phyloP scores from a whole-genome alignment of 2,797 vertebrate genomes.

The Distichodus sexfasciatus region DNA sequence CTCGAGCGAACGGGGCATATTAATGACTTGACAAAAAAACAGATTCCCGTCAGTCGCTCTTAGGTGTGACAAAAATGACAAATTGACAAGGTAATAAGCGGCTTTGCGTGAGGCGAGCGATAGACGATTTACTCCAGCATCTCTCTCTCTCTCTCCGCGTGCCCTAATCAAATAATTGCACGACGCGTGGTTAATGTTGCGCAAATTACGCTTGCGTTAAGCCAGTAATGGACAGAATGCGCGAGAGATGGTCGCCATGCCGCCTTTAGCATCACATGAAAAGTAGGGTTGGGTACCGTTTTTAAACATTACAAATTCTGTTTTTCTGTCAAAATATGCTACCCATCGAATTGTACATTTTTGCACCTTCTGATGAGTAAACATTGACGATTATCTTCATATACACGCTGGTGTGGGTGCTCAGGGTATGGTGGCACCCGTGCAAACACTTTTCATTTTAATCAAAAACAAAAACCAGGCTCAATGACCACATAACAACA shows the following conservation, averaged over 20 bases:
- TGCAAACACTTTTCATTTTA: too few relatives aligned
- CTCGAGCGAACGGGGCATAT: constrained; percentile 44
- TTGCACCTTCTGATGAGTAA: too few relatives aligned
- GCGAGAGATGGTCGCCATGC: constrained; percentile 26
- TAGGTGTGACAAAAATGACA: constrained; percentile 59
- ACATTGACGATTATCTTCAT: too few relatives aligned
- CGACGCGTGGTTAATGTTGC: constrained; percentile 47
- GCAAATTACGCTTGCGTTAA: constrained; percentile 46
- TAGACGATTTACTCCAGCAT: constrained; percentile 50
- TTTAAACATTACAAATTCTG: too few relatives aligned
- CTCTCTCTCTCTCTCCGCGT: constrained; percentile 43
- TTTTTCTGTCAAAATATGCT: too few relatives aligned
- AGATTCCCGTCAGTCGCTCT: constrained; percentile 51
- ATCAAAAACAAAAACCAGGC: too few relatives aligned
- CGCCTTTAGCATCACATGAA: constrained; percentile 6
- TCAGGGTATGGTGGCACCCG: too few relatives aligned
- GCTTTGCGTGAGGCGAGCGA: constrained; percentile 40
- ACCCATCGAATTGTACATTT: too few relatives aligned
- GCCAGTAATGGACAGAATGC: constrained; percentile 46
- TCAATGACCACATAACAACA: too few relatives aligned
- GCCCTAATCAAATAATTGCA: constrained; percentile 56
- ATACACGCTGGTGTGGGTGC: too few relatives aligned
- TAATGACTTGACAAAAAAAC: constrained; percentile 57
- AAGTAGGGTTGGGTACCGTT: too few relatives aligned
- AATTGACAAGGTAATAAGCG: constrained; percentile 59